Base-by-base conservation (phyloP, 2,888 invertebrate species). In the Zelleria hepariella region DNA sequence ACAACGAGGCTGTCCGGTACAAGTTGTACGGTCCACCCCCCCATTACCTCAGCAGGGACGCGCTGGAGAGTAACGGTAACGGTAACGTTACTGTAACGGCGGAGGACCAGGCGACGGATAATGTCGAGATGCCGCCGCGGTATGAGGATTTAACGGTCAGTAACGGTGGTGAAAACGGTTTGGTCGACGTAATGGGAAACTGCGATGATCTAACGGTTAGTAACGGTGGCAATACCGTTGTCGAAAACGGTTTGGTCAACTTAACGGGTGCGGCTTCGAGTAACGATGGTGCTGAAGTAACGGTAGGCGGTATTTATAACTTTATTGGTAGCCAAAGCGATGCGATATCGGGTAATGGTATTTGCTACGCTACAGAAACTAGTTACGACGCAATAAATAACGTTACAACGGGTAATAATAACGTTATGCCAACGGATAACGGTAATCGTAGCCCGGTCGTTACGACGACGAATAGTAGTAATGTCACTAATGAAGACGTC, bases 11-110 rank as follows among this genome's bases (percentile, higher is more conserved):
- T 0, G 77, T 86, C 69, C 66, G 87, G 0, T 80, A 80, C 59
- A 87, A 87, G 47, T 63, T 75, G 2, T 80, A 77, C 51, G 90
- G 90, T 0, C 90, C 90, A 0, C 90, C 90, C 0, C 90, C 90
- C 1, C 71, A 68, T 24, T 74, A 74, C 58, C 62, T 69, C 6
- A 70, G 72, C 21, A 65, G 68, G 59, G 71, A 71, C 48, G 67
- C 70, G 63, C 62, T 72, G 18, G 65, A 65, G n/a, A 25, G 42
- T 2, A 20, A 25, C 15, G 61, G 61, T 25, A 62, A 61, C 0
- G 57, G 64, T 0, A 66, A 68, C 0, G n/a, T n/a, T n/a, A n/a
- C n/a, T n/a, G n/a, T n/a, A n/a, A 69, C 67, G 0, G 76, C 68
- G 0, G 84, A 82, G 26, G 73, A 73, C 21, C 80, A 80, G 58